Base-by-base conservation (phyloP, 1,140 invertebrate species). In the Aphis gossypii region DNA sequence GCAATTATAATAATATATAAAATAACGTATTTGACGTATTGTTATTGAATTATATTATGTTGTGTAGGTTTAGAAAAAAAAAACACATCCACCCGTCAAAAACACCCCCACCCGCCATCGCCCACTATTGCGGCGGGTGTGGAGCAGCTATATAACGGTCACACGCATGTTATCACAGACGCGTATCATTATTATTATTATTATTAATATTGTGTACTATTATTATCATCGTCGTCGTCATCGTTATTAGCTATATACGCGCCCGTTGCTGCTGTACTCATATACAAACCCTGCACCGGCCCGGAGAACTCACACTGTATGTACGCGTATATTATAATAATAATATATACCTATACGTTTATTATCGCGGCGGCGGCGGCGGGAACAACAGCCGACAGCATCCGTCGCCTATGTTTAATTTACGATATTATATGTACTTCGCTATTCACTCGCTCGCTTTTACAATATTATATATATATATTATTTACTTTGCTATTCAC, bases 401-500 rank as follows among this genome's bases (percentile, higher is more conserved):
- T 90, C 88, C 48, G 41, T 51, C 20, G 86, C 46, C 30, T 2
- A 51, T 51, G 44, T 76, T 35, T 76, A 76, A 76, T 76, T 76
- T 76, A 76, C 60, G 60, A 76, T 76, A 76, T 68, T 68, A 68
- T 30, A 60, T 60, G 14, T 14, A 76, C 60, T 76, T n/a, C 14
- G 30, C 60, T 76, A 76, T 76, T 76, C 60, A 76, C 60, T 76
- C 30, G 18, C 60, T n/a, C 30, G 30, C n/a, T 76, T 76, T 76
- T 76, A 76, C 60, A 35, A 25, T 56, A 90, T 46, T 46, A 46
- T 46, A 46, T 35, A 35, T 35, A 56, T 90, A 90, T 51, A 51
- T 56, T 60, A 91, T 46, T 30, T 87, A 76, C 56, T 91, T 76
- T 91, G 56, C 56, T 56, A 91, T 91, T 91, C 35, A 48, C 48